Base-by-base conservation (phyloP, 2,888 invertebrate species). In the Cheilosia variabilis region DNA sequence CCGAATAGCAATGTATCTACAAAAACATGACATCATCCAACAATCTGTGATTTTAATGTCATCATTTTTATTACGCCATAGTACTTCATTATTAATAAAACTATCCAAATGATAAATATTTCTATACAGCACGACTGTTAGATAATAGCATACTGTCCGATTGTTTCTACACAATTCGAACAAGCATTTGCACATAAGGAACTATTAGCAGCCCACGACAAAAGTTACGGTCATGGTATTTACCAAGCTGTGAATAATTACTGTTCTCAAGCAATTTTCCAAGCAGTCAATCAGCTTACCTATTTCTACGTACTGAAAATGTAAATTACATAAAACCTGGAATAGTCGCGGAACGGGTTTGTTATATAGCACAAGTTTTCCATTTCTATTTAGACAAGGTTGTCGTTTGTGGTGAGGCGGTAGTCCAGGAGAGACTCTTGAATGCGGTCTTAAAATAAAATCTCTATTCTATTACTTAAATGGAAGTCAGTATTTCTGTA, bases 301-400 rank as follows among this genome's bases (percentile, higher is more conserved):
- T 37, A 37, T 37, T 13, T 15, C 15, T 7, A 31, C 17, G 1
- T 37, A 24, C 15, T 58, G 47, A 34, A 69, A 50, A 71, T 71
- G 50, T 71, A 41, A 71, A 19, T 58, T 58, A 50, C 69, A 68
- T 3, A 7, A 6, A 24, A 24, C 24, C 58, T 37, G 50, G 45
- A 45, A 45, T 31, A 22, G 57, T n/a, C 2, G 55, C 15, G 6
- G 47, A 71, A 71, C 71, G 5, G 45, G 57, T 69, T 69, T 55
- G 24, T 15, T 34, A 6, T 47, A 31, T 47, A n/a, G 4, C 6
- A 22, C 4, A 65, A 34, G 58, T 37, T 71, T 34, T 50, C 50
- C 50, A 58, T 71, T 71, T 71, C 58, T 71, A 24, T 58, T 17
- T 37, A 17, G 22, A 22, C 69, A 58, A 69, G 69, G 47, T 58